Evolutionary conservation across 2,113 vertebrate genomes (phyloP).

Genomic region (Pyxicephalus adspersus): DNA sequence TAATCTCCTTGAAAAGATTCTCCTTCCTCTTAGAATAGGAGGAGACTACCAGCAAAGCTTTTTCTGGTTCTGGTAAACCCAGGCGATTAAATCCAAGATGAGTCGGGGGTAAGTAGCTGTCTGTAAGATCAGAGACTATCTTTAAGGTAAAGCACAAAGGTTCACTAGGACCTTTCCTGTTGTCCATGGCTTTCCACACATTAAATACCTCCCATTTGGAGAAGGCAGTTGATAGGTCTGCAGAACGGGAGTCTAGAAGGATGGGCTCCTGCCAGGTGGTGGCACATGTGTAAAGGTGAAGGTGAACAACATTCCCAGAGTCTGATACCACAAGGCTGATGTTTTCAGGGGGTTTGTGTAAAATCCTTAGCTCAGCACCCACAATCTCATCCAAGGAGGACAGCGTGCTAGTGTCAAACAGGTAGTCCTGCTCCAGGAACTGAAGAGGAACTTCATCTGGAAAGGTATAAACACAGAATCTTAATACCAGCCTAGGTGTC

Average conservation of each 20-base stretch:
- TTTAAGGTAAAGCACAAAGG: conserved; percentile 76
- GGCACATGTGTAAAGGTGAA: conserved; percentile 76
- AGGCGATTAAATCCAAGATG: conserved; percentile 71
- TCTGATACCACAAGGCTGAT: conserved; percentile 59
- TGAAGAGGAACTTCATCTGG: conserved; percentile 43
- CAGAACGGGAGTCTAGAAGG: conserved; percentile 73
- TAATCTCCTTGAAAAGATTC: conserved; percentile 82
- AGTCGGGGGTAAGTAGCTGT: conserved; percentile 61
- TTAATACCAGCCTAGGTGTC: no score
- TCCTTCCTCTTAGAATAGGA: conserved; percentile 75
- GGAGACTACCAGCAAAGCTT: conserved; percentile 80
- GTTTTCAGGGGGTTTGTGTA: conserved; percentile 67
- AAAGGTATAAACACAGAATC: not conserved
- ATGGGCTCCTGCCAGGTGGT: conserved; percentile 49
- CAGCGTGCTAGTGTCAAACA: conserved; percentile 82
- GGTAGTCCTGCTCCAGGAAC: conserved; percentile 69
- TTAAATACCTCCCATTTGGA: conserved; percentile 83
- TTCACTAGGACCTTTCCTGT: conserved; percentile 55
- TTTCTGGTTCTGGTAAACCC: conserved; percentile 67
- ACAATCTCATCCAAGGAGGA: conserved; percentile 75
- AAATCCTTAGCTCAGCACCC: conserved; percentile 76
- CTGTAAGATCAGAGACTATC: conserved; percentile 65
- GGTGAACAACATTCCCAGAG: conserved; percentile 68
- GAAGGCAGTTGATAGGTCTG: conserved; percentile 63
- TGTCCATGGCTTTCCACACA: conserved; percentile 71